Percentiles rank a stretch among this genome's conserved stretches.
Evolutionary conservation across 2,113 vertebrate species (phyloP).

Genomic region (Perccottus glenii): DNA sequence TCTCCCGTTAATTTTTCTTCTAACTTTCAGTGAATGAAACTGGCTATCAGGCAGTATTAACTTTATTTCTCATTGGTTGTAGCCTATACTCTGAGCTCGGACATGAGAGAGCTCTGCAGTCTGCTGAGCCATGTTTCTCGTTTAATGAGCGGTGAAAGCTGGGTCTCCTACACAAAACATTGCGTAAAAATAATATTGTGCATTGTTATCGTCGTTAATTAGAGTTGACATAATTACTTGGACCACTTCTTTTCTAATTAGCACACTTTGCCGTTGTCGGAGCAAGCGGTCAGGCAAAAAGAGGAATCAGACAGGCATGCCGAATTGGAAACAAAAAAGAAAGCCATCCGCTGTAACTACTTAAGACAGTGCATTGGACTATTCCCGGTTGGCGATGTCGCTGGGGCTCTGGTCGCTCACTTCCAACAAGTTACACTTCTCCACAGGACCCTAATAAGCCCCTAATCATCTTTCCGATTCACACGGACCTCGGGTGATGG

Average conservation of each 20-base stretch:
- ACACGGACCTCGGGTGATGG: slow-evolving; percentile 67
- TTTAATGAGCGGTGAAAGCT: slow-evolving; percentile 93
- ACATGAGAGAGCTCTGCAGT: slow-evolving; percentile 51
- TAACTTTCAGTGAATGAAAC: too few species aligned
- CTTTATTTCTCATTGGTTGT: slow-evolving; percentile 61
- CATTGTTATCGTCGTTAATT: slow-evolving; percentile 91
- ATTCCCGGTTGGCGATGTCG: slow-evolving; percentile 94
- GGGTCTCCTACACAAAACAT: slow-evolving; percentile 89
- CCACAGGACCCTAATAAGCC: slow-evolving; percentile 92
- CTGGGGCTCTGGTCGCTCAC: slow-evolving; percentile 85
- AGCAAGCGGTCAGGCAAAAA: slow-evolving; percentile 86
- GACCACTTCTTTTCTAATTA: slow-evolving; percentile 98
- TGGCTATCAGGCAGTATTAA: slow-evolving; percentile 63
- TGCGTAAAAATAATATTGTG: slow-evolving; percentile 97
- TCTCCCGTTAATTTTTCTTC: not conserved
- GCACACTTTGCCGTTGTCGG: slow-evolving; percentile 91
- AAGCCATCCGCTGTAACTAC: slow-evolving; percentile 91
- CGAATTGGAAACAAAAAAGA: slow-evolving; percentile 93
- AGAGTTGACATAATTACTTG: slow-evolving; percentile 96
- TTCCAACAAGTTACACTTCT: slow-evolving; percentile 89
- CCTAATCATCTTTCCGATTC: slow-evolving; percentile 89
- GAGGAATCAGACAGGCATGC: slow-evolving; percentile 94
- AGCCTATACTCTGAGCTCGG: slow-evolving; percentile 54
- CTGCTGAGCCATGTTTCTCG: slow-evolving; percentile 68
- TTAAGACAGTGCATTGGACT: slow-evolving; percentile 93